phyloP scores from a whole-genome alignment of 2,797 vertebrate genomes.

The Phrynocephalus forsythii region DNA sequence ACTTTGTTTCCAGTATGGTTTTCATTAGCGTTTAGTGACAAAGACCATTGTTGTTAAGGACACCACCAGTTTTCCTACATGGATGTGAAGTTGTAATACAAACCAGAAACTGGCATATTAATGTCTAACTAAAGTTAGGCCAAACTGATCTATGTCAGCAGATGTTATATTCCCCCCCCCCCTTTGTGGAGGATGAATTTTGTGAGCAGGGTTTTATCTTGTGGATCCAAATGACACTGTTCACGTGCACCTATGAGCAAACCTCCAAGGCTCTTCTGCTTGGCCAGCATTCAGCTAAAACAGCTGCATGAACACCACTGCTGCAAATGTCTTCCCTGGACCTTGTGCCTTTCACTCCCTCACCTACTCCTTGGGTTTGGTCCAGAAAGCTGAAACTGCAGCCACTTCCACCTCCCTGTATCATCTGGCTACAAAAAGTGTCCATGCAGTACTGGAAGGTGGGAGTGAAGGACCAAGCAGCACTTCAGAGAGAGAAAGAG shows the following conservation, averaged over 20 bases:
- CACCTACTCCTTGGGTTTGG: neutral
- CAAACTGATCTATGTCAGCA: constrained; percentile 44
- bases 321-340: neutral
- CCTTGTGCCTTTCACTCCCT: neutral
- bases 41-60: constrained; percentile 39
- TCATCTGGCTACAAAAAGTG: neutral
- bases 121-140: constrained; percentile 25
- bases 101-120: constrained; percentile 52
- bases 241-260: neutral
- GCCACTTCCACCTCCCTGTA: neutral
- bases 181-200: neutral
- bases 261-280: neutral
- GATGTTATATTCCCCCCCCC: neutral
- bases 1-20: constrained; percentile 55
- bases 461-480: no score
- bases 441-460: neutral
- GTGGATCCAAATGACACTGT: neutral
- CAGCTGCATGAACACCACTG: no score
- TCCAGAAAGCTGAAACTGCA: neutral
- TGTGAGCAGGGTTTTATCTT: neutral
- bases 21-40: constrained; percentile 52
- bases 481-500: neutral
- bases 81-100: constrained; percentile 54
- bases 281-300: neutral
- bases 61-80: constrained; percentile 39